These are phyloP conservation scores for Zaprionus ghesquierei DNA, from an alignment of 1,140 invertebrate species.

Conservation along the genomic window DNA sequence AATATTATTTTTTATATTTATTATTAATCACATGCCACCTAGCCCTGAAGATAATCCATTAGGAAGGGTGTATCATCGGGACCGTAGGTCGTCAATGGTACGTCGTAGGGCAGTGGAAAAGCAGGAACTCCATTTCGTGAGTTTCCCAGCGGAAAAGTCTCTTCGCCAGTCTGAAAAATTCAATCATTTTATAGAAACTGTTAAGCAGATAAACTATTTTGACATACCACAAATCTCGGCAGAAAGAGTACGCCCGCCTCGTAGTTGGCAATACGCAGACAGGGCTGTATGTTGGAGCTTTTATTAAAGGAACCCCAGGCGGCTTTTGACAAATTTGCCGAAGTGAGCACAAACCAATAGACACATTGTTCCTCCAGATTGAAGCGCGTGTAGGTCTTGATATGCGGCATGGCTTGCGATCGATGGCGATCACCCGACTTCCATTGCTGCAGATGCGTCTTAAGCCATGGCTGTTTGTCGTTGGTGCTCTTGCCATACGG, in stretches of 20 bases:
- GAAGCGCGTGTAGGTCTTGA: slow-evolving; percentile 93
- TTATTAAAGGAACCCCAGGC: slow-evolving; percentile 94
- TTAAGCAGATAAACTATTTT: not conserved
- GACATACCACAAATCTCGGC: slow-evolving; percentile 89
- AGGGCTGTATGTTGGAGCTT: slow-evolving; percentile 84
- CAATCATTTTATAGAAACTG: not conserved
- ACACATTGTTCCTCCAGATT: slow-evolving; percentile 87
- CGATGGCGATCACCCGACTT: slow-evolving; percentile 87
- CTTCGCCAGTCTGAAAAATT: slow-evolving; percentile 71
- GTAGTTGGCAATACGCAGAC: slow-evolving; percentile 92
- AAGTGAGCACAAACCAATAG: slow-evolving; percentile 94
- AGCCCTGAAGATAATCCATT: slow-evolving; percentile 76
- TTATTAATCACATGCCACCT: not conserved
- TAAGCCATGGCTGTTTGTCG: slow-evolving; percentile 93
- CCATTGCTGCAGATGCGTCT: slow-evolving; percentile 92
- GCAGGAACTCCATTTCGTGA: slow-evolving; percentile 80
- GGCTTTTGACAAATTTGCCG: slow-evolving; percentile 97
- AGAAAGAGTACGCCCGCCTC: slow-evolving; percentile 96
- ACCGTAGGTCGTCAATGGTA: slow-evolving; percentile 88
- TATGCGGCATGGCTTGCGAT: slow-evolving; percentile 94
- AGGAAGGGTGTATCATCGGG: slow-evolving; percentile 86
- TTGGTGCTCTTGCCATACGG: slow-evolving; percentile 92
- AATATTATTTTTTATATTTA: not conserved
- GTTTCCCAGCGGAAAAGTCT: slow-evolving; percentile 80
- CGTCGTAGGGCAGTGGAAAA: slow-evolving; percentile 91